Conservation (phyloP, 2,113 vertebrate genomes). For the Parotia lawesii region DNA sequence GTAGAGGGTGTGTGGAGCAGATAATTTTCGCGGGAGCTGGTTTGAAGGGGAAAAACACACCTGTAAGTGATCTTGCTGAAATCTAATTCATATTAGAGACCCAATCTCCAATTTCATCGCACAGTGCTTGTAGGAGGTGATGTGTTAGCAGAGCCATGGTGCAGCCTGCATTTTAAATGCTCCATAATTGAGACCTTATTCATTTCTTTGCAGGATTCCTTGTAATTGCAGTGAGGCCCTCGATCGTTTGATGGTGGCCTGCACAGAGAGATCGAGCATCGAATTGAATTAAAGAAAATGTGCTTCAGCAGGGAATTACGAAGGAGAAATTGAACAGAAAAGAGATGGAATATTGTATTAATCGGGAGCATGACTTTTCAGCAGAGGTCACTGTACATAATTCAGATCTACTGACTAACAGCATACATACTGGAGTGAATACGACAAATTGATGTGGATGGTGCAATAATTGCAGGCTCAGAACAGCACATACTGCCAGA, state of each 20-base stretch:
- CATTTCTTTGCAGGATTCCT: slow-evolving; percentile 42
- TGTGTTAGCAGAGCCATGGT: not conserved
- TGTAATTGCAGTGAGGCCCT: slow-evolving; percentile 9
- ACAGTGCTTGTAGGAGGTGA: not conserved
- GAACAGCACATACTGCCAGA: not conserved
- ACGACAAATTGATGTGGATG: not conserved
- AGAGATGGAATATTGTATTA: slow-evolving; percentile 13
- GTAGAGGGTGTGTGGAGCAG: not conserved
- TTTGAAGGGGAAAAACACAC: not conserved
- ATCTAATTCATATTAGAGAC: not conserved
- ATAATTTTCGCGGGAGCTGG: not conserved
- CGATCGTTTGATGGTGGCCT: not conserved
- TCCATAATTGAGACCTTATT: slow-evolving; percentile 45
- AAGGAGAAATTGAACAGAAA: slow-evolving; percentile 29
- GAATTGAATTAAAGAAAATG: slow-evolving; percentile 42
- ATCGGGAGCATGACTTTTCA: not conserved
- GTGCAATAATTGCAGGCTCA: not conserved
- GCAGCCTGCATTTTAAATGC: slow-evolving; percentile 1
- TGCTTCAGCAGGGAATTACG: slow-evolving; percentile 8
- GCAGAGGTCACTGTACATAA: not conserved
- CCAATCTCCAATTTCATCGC: not conserved
- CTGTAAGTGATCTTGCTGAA: not conserved
- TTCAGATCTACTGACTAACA: not conserved
- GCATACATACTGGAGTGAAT: not conserved
- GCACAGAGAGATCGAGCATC: not conserved